These are phyloP conservation scores for Eurytoma californica DNA, from an alignment of 2,888 invertebrate species.

Conservation along the genomic window DNA sequence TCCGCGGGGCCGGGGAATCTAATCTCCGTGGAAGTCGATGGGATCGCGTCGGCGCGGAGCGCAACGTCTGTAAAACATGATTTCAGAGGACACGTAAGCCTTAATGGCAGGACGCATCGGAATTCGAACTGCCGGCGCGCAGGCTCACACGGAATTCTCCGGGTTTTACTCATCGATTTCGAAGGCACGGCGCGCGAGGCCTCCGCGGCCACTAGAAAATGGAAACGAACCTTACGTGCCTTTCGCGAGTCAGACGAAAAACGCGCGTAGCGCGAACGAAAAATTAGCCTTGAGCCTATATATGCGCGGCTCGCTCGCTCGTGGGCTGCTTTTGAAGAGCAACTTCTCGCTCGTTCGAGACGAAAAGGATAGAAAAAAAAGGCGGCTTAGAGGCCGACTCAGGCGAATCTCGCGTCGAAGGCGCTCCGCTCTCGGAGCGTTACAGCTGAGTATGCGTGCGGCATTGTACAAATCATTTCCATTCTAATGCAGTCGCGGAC, in stretches of 20 bases:
- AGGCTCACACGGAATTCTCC: not conserved
- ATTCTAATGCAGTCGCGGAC: slow-evolving; percentile 7
- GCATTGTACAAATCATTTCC: not conserved
- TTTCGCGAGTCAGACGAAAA: too few relatives aligned
- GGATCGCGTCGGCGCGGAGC: not conserved
- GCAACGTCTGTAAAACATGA: not conserved
- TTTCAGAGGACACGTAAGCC: not conserved
- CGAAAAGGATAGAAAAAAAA: too few relatives aligned
- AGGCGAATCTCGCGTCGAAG: too few relatives aligned
- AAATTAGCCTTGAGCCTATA: too few relatives aligned
- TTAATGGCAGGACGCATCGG: slow-evolving; percentile 9
- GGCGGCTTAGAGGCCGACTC: too few relatives aligned
- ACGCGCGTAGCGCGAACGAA: too few relatives aligned
- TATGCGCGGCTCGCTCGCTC: too few relatives aligned
- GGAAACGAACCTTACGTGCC: too few relatives aligned
- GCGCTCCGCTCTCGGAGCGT: too few relatives aligned
- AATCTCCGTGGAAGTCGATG: slow-evolving; percentile 11
- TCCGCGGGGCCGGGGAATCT: slow-evolving; percentile 7
- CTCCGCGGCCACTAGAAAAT: too few relatives aligned
- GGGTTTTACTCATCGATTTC: slow-evolving; percentile 10
- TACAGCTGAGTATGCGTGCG: not conserved
- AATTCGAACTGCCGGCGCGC: not conserved
- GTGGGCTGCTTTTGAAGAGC: too few relatives aligned
- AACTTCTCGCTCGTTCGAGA: too few relatives aligned
- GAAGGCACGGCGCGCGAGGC: not conserved